Evolutionary conservation across 2,888 invertebrate species (phyloP), one percentile per base, ranked within the genome.

Genomic region (Ctena decussata): DNA sequence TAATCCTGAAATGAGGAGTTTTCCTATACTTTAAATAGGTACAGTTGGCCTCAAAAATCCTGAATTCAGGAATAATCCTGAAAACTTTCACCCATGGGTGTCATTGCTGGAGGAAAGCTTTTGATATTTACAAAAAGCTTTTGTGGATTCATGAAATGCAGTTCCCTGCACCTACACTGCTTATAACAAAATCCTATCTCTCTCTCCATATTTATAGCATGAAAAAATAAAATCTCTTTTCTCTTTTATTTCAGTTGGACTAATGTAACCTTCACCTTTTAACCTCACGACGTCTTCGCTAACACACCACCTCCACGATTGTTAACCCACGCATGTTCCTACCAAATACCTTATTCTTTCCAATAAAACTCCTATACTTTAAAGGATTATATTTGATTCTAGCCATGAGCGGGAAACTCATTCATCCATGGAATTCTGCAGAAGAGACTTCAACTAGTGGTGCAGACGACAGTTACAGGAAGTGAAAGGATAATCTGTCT

Each of bases 191-290:
- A n/a, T n/a, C n/a, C n/a, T n/a, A n/a, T n/a, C n/a, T n/a, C n/a
- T n/a, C n/a, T n/a, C n/a, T n/a, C n/a, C n/a, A n/a, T n/a, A n/a
- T n/a, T n/a, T n/a, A n/a, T 41, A 49, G 49, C 49, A 49, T 49
- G 49, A 30, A 60, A 11, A 60, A 5, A 60, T 11, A 60, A 60
- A 27, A 30, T 27, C 30, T 60, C 12, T 27, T 11, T 41, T 65
- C 65, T 37, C 27, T 18, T 70, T 30, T 37, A 27, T 80, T 80
- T 80, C 80, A 80, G 80, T 72, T 80, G 65, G 80, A 80, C 65
- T 80, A 80, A 74, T 65, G 65, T 65, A 32, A 65, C 65, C 65
- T 65, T 65, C 65, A 65, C 65, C 65, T 57, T 27, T 65, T 65
- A 65, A 65, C 65, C 65, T 35, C 35, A 35, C 65, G 65, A 65